Evolutionary conservation across 2,888 invertebrate species (phyloP), one percentile per base, ranked within the genome.

Genomic region (Callyntrura guangdongensis): DNA sequence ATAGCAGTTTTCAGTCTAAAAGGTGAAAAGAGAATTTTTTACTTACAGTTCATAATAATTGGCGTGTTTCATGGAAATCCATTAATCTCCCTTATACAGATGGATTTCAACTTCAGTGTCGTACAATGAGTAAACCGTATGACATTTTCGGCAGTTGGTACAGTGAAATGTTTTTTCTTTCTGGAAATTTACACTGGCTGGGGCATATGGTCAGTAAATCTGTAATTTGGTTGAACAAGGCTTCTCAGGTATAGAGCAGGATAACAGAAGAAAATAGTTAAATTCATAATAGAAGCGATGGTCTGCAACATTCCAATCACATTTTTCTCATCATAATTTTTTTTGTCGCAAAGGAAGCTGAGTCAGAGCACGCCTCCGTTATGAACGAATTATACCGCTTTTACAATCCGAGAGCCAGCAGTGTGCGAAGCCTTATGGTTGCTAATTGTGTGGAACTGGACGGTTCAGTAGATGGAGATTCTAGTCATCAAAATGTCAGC

Each of bases 131-230:
- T 95, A 97, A 97, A 94, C 98, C 98, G 0, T 98, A 98, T 94
- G 98, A 98, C 95, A 97, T 98, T 93, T 98, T 98, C 95, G 98
- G 98, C 9, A 97, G 97, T 64, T 98, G 98, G 98, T 98, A 97
- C 94, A 97, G 97, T 94, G 97, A 97, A 94, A 96, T 96, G 93
- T 97, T 97, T 94, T 95, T 98, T 11, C 95, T 98, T 61, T 97
- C 97, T 9, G 98, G 98, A 0, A 97, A 97, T 94, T 95, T 98
- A n/a, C 96, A 97, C 94, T 97, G 97, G 97, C 95, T 98, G 83
- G 97, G 97, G 0, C 97, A 97, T 95, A 95, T 97, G 93, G 96
- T 97, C 20, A 97, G 97, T 94, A 96, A 96, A 12, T 97, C 97
- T 25, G 96, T 97, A 64, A 95, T 98, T 47, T 97, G 97, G 97